A percentile compares a stretch with the other conserved stretches of the same genome.
These are phyloP conservation scores for Taphrorychus bicolor DNA, from an alignment of 2,888 invertebrate genomes.

Conservation along the genomic window DNA sequence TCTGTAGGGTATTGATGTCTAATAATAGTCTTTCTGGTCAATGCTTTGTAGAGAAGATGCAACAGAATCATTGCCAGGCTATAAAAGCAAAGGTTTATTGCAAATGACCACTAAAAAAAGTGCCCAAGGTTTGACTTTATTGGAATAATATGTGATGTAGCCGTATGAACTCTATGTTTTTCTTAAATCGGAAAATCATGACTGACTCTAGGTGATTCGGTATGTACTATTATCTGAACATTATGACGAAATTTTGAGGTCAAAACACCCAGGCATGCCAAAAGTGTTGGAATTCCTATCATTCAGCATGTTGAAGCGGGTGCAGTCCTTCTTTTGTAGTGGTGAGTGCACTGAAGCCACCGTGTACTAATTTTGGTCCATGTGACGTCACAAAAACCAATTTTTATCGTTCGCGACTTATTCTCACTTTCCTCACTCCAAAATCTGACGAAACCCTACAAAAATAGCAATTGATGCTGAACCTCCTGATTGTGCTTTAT, in stretches of 20 bases:
- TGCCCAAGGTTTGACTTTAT: neutral
- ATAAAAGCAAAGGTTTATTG: too few relatives aligned
- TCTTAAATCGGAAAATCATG: neutral
- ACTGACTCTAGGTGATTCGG: too few relatives aligned
- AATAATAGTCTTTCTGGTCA: too few relatives aligned
- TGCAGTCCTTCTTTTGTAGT: neutral
- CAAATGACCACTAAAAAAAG: too few relatives aligned
- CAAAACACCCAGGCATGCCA: neutral
- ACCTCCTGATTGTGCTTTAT: too few relatives aligned
- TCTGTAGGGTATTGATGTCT: too few relatives aligned
- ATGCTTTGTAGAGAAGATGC: too few relatives aligned
- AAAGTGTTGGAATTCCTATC: neutral
- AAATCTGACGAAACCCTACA: too few relatives aligned
- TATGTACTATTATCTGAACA: neutral
- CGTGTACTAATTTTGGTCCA: neutral
- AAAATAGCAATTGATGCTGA: too few relatives aligned
- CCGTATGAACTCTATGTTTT: neutral
- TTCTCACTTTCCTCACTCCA: too few relatives aligned
- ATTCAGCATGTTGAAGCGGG: neutral
- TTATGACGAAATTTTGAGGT: neutral
- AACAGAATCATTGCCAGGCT: too few relatives aligned
- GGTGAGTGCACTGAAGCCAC: neutral
- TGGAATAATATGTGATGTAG: neutral
- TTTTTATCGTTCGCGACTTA: neutral
- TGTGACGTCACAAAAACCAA: neutral